phyloP scores from a whole-genome alignment of 2,113 vertebrate species.

The Malurus cyaneus region DNA sequence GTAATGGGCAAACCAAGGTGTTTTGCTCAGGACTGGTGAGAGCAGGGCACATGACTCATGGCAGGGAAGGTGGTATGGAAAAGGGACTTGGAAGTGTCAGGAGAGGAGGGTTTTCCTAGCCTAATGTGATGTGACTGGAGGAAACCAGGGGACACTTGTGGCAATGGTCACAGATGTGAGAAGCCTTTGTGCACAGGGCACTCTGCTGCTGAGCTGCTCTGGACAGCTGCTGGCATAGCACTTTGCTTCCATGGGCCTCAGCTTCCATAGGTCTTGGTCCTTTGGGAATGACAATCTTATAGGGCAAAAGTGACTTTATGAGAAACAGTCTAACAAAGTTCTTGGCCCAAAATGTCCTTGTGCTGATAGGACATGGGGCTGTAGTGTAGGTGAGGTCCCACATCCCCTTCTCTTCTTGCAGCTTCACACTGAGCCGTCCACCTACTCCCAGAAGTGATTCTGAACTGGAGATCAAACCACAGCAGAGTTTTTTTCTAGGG shows the following conservation, averaged over 20 bases:
- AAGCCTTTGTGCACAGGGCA: background rate
- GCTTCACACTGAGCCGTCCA: slow-evolving; percentile 51
- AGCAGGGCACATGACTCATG: background rate
- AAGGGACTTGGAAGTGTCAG: background rate
- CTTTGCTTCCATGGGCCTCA: background rate
- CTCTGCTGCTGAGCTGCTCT: background rate
- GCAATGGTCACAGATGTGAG: background rate
- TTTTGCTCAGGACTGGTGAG: background rate
- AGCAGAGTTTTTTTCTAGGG: slow-evolving; percentile 52
- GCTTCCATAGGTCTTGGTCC: background rate
- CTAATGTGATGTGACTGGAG: background rate
- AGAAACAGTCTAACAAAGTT: background rate
- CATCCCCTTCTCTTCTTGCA: slow-evolving; percentile 19
- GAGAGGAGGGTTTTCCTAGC: background rate
- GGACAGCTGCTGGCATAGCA: background rate
- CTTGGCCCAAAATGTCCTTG: background rate
- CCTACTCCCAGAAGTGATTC: slow-evolving; percentile 91
- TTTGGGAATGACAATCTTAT: background rate
- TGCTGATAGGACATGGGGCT: background rate
- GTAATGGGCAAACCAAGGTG: slow-evolving; percentile 47
- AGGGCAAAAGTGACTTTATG: background rate
- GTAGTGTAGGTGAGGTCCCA: background rate
- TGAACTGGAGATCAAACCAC: slow-evolving; percentile 80
- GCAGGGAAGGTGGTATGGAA: background rate
- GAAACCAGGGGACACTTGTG: background rate